phyloP scores from a whole-genome alignment of 2,888 invertebrate genomes.

The Zhengitettix transpicula region DNA sequence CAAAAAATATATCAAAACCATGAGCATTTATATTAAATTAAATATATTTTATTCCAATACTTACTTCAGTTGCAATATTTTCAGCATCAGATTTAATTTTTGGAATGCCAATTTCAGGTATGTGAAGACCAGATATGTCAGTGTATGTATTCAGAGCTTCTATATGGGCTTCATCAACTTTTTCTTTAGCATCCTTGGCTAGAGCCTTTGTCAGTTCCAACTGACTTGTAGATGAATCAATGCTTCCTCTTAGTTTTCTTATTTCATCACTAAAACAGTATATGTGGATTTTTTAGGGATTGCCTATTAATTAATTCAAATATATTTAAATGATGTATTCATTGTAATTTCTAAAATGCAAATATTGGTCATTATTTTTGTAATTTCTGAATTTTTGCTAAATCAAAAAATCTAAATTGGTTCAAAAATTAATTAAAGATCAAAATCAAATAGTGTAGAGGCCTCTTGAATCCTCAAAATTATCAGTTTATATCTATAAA shows the following conservation, averaged over 20 bases:
- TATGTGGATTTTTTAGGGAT: too few relatives aligned
- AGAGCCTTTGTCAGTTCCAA: constrained; percentile 49
- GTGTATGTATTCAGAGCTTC: constrained; percentile 66
- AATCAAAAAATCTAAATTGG: too few relatives aligned
- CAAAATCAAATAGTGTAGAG: neutral
- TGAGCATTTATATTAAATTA: too few relatives aligned
- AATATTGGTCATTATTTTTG: neutral
- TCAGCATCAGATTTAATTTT: constrained; percentile 50
- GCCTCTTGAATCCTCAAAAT: too few relatives aligned
- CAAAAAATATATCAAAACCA: too few relatives aligned
- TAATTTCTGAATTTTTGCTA: neutral
- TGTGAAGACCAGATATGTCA: constrained; percentile 57
- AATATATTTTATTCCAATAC: constrained; percentile 9
- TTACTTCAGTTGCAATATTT: constrained; percentile 49
- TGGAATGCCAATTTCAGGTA: constrained; percentile 61
- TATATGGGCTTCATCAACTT: constrained; percentile 62
- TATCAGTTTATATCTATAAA: too few relatives aligned
- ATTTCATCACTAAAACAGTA: constrained; percentile 41
- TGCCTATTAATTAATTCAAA: too few relatives aligned
- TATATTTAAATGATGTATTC: too few relatives aligned
- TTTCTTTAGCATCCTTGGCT: constrained; percentile 54
- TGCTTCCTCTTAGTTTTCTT: constrained; percentile 42
- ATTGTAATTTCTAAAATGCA: neutral
- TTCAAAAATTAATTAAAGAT: neutral
- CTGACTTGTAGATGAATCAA: constrained; percentile 50